phyloP scores from a whole-genome alignment of 1,140 invertebrate species.

The Eubasilissa regina region DNA sequence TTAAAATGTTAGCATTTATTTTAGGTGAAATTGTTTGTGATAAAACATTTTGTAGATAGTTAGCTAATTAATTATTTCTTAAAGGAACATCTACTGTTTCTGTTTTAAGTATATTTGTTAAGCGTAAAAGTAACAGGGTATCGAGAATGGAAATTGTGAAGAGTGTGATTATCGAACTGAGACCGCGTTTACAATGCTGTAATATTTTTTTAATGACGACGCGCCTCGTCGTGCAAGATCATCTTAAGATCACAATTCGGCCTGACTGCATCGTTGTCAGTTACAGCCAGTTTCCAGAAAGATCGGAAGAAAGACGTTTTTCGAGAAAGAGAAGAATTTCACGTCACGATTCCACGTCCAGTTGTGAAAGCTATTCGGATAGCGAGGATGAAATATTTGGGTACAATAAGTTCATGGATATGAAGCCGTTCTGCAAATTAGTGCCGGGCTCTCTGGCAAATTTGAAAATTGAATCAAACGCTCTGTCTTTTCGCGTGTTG shows the following conservation, averaged over 20 bases:
- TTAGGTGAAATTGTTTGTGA: conserved; percentile 32
- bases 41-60: neutral
- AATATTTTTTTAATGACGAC: conserved; percentile 73
- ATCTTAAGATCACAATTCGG: conserved; percentile 70
- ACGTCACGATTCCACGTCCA: conserved; percentile 56
- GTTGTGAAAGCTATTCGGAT: conserved; percentile 56
- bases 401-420: conserved; percentile 64
- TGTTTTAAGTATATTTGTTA: too few species aligned
- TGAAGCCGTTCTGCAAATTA: conserved; percentile 67
- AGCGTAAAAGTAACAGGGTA: neutral
- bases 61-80: neutral
- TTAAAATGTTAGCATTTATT: conserved; percentile 63
- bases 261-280: conserved; percentile 68
- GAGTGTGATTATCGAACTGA: conserved; percentile 72
- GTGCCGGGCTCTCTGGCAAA: conserved; percentile 71
- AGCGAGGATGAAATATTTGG: conserved; percentile 58
- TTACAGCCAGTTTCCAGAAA: conserved; percentile 61
- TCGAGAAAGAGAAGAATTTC: conserved; percentile 29
- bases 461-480: conserved; percentile 68
- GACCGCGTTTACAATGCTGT: conserved; percentile 72
- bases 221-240: conserved; percentile 66
- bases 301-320: neutral
- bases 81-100: too few species aligned
- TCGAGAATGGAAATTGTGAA: conserved; percentile 54
- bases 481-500: conserved; percentile 69